These are phyloP conservation scores for Nesogale talazaci DNA, from an alignment of 2,113 vertebrate genomes.

Conservation along the genomic window DNA sequence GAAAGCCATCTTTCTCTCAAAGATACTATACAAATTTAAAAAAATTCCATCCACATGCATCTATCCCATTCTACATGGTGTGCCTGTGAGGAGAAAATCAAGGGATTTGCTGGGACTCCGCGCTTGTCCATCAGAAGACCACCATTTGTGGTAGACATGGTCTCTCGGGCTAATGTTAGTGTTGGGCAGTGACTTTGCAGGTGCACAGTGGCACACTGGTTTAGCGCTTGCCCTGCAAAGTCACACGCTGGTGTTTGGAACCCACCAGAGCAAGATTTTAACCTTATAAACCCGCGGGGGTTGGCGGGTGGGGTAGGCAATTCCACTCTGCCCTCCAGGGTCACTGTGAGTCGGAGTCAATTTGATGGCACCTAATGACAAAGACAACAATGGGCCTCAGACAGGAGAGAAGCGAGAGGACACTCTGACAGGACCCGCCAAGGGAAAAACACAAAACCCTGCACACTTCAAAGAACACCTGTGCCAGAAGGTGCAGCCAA, in stretches of 20 bases:
- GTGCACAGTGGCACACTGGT: not conserved
- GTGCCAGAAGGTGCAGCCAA: not conserved
- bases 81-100: not conserved
- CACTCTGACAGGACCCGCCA: not conserved
- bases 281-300: not conserved
- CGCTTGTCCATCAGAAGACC: not conserved
- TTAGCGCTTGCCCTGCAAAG: not conserved
- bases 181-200: not conserved
- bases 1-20: no score
- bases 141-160: not conserved
- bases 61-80: not conserved
- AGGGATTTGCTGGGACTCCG: not conserved
- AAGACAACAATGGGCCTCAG: not conserved
- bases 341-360: not conserved
- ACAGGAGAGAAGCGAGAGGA: constrained; percentile 14
- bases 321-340: not conserved
- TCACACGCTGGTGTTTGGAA: not conserved
- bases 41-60: not conserved
- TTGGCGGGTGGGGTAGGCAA: not conserved
- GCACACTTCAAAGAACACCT: not conserved
- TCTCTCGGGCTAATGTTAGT: not conserved
- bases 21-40: no score
- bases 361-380: not conserved
- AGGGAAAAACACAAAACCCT: not conserved
- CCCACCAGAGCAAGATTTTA: not conserved